These are phyloP conservation scores for Argya squamiceps DNA, from an alignment of 2,797 vertebrate genomes.

Conservation along the genomic window DNA sequence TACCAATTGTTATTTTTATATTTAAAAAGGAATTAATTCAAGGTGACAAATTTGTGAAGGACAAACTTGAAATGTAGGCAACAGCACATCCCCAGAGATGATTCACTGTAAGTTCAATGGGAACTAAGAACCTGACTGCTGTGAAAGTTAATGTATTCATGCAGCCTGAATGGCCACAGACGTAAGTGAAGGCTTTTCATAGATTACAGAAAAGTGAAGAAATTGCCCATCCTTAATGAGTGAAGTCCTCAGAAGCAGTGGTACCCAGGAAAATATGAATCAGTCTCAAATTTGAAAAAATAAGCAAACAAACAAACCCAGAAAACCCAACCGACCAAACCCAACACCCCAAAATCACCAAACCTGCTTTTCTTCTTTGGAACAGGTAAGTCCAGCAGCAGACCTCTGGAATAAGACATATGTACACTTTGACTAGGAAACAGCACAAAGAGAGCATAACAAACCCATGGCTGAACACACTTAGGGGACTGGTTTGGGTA, in stretches of 20 bases:
- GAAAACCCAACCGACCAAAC: not conserved
- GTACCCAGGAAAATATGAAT: not conserved
- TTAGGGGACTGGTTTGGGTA: not conserved
- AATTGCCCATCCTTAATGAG: not conserved
- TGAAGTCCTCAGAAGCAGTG: not conserved
- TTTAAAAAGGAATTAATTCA: not conserved
- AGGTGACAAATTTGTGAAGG: not conserved
- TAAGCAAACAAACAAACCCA: no score
- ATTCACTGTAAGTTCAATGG: not conserved
- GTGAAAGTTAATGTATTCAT: not conserved
- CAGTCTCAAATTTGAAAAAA: not conserved
- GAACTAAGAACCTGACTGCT: not conserved
- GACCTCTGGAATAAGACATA: not conserved
- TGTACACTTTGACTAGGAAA: not conserved
- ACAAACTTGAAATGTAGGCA: not conserved
- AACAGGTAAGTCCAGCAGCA: not conserved
- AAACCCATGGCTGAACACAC: not conserved
- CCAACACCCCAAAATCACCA: rapidly evolving
- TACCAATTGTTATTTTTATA: not conserved
- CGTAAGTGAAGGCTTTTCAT: not conserved
- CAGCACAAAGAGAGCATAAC: not conserved
- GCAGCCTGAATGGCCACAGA: not conserved
- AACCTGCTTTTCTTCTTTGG: not conserved
- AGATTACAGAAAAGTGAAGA: not conserved
- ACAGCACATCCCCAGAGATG: not conserved